A percentile compares a stretch with the other conserved stretches of the same genome.
Evolutionary conservation across 2,113 vertebrate species (phyloP).

Genomic region (Anarrhichthys ocellatus): DNA sequence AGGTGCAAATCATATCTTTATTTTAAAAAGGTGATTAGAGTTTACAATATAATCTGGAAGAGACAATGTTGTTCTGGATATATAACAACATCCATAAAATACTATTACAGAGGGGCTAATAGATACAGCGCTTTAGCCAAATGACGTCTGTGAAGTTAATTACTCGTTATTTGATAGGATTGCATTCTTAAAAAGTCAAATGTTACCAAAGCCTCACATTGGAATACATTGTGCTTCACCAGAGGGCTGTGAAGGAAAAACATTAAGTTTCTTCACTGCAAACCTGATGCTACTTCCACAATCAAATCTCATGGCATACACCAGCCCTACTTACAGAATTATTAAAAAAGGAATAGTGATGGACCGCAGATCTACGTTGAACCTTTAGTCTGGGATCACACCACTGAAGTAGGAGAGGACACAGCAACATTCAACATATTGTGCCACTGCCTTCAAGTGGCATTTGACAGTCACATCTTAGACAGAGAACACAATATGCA

Average conservation of each 20-base stretch:
- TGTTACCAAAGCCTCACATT: background rate
- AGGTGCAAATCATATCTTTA: slow-evolving; percentile 43
- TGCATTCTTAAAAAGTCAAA: background rate
- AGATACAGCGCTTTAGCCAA: background rate
- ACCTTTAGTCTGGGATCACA: background rate
- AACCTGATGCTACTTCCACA: background rate
- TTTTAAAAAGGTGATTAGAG: slow-evolving; percentile 22
- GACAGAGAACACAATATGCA: background rate
- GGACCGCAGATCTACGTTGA: too few relatives aligned
- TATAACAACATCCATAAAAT: background rate
- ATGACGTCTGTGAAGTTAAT: background rate
- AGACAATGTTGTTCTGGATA: background rate
- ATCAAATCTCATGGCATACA: background rate
- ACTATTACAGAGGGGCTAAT: background rate
- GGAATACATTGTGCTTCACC: background rate
- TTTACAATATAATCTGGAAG: slow-evolving; percentile 32
- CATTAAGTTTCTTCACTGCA: background rate
- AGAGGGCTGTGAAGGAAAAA: background rate
- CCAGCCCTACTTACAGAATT: background rate
- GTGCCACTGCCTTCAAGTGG: background rate
- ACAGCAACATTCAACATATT: background rate
- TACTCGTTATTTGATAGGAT: background rate
- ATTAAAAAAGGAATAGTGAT: background rate
- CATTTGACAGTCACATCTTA: background rate
- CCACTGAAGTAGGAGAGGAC: background rate